Percentiles rank a stretch among this genome's conserved stretches.
Conservation (phyloP, 2,113 vertebrate species). For the Periophthalmodon schlosseri region DNA sequence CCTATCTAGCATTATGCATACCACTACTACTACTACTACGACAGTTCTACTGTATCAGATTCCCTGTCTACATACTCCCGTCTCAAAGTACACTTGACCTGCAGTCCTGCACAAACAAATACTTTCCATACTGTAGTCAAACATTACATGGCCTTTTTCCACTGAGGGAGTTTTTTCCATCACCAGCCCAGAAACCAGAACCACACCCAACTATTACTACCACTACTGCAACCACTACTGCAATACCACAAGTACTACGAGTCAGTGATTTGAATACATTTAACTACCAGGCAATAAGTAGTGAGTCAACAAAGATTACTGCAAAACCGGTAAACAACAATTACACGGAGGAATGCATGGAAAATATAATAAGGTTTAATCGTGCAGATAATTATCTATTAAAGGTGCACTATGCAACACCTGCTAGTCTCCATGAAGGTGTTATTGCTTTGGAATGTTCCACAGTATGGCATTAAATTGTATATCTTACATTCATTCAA, state of each 20-base stretch:
- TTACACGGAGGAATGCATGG: not conserved
- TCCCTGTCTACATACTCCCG: too few relatives aligned
- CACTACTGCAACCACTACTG: not conserved
- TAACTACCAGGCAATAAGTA: not conserved
- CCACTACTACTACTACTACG: not conserved
- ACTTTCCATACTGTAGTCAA: constrained; percentile 11
- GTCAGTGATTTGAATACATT: not conserved
- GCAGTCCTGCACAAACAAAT: not conserved
- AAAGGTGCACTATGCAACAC: not conserved
- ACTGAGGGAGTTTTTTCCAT: constrained; percentile 5
- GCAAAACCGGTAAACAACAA: not conserved
- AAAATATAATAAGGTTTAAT: not conserved
- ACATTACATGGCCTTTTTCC: constrained; percentile 1
- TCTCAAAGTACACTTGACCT: not conserved
- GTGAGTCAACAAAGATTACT: not conserved
- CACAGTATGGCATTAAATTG: not conserved
- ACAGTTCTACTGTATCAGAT: not conserved
- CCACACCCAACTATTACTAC: not conserved
- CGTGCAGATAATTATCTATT: not conserved
- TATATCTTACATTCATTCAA: too few relatives aligned
- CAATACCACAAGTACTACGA: not conserved
- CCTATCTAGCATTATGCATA: too few relatives aligned
- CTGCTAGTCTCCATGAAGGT: not conserved
- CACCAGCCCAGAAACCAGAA: not conserved
- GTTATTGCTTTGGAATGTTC: not conserved